Evolutionary conservation across 2,888 invertebrate species (phyloP), one percentile per base, ranked within the genome.

Genomic region (Coenonympha glycerion): DNA sequence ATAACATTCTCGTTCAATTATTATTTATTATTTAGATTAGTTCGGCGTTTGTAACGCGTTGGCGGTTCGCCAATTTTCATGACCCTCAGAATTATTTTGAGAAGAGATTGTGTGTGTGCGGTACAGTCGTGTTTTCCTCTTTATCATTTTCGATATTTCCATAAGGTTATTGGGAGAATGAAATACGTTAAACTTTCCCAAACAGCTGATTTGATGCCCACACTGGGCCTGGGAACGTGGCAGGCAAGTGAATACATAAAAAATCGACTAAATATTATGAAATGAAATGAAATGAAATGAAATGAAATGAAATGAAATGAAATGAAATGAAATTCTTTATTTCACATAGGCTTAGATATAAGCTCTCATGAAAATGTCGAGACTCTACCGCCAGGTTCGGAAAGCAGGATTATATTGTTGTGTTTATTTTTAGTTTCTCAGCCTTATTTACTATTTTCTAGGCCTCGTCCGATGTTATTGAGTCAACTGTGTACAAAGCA

Each of bases 211-310:
- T 72, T 88, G 58, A 92, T 93, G 89, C 93, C 93, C n/a, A 84
- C 89, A 30, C 72, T 93, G 40, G 93, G 93, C 19, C 79, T 93
- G 61, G 93, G 93, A 42, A 92, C 93, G 30, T 92, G 92, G 92
- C 91, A 91, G 88, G 90, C 90, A 68, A 67, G 69, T 60, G 1
- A 6, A 41, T 5, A 28, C 18, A 31, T 28, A 33, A 34, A 8
- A 37, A 18, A 28, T 47, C n/a, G 16, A 15, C 24, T n/a, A 2
- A 2, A 24, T 21, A 21, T 3, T 11, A 21, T 21, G 5, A 0
- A n/a, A n/a, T n/a, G n/a, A n/a, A n/a, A n/a, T n/a, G n/a, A n/a
- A n/a, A n/a, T n/a, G n/a, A n/a, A n/a, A n/a, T n/a, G n/a, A n/a
- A n/a, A n/a, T n/a, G n/a, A n/a, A n/a, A n/a, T n/a, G n/a, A n/a